Base-by-base conservation (phyloP, 2,797 vertebrate genomes). In the Pangasius mekongensis region DNA sequence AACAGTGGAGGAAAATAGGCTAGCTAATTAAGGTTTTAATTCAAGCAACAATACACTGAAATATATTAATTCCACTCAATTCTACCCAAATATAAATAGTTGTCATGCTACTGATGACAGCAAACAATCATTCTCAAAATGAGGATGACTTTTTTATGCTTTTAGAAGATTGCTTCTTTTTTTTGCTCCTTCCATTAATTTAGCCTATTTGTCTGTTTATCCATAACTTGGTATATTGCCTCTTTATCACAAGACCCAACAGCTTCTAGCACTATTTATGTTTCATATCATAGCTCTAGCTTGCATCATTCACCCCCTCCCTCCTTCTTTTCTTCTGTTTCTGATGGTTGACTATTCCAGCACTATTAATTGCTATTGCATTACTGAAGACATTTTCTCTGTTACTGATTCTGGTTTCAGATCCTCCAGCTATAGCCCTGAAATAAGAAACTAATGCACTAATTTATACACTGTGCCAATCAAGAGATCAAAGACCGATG, bases 401-500 rank as follows among this genome's bases (percentile, higher is more conserved):
- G 64, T 58, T 71, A 56, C 86, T 86, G 52, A 81, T 67, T 86
- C 30, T 64, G 39, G n/a, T 43, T 73, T 82, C 2, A 43, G 47
- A 86, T 87, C 89, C 58, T 71, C 24, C 82, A 58, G 80, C 85
- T 74, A 54, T 54, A 84, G 56, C 39, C 27, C 52, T 69, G 80
- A 69, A 86, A 84, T 76, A 27, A 81, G 49, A 82, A 87, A 52
- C 69, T 54, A 52, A 71, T 86, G 86, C 84, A 66, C 49, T 81
- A 62, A 87, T 89, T 84, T 85, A 78, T 84, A 87, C 52, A 84
- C 64, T 36, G n/a, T 89, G 90, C 73, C 86, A 87, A 88, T 91
- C 86, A 89, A 84, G 83, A 87, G 81, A 91, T 91, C 80, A 90
- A 89, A 85, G 77, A 60, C 81, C 43, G 60, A 66, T 91, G 88